Base-by-base conservation (phyloP, 2,888 invertebrate genomes). In the Rotaria socialis region DNA sequence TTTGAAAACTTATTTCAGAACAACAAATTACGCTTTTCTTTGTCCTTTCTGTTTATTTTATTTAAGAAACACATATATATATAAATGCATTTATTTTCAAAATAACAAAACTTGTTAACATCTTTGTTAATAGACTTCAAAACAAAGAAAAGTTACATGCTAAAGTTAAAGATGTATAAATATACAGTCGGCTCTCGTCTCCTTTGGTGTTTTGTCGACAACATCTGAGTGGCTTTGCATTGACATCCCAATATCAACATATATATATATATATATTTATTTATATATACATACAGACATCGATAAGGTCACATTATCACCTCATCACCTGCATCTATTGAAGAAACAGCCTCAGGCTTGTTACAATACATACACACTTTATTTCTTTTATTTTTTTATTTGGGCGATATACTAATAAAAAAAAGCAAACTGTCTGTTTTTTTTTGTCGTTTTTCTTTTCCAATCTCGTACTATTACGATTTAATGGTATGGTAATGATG, bases 301-400 rank as follows among this genome's bases (percentile, higher is more conserved):
- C 67, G 67, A 67, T 67, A 67, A 67, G 67, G 67, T 67, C 67
- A 67, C 14, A 67, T 67, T 67, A 67, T 41, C 67, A 67, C 67
- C 67, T 67, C 67, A 67, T 67, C 67, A 67, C 67, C 67, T 67
- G 67, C 67, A 67, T 67, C 67, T 27, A 67, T 67, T 41, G 67
- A 67, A 67, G 67, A 67, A 67, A 67, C 35, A 67, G 67, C 67
- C 67, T 41, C 2, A 67, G 67, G 67, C 19, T 67, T 67, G 67
- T 67, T 67, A 67, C 67, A 35, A 67, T 35, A 67, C 67, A 67
- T 67, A 67, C 35, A 67, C 67, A 67, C 67, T 67, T 67, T 35
- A 67, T 67, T 67, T 67, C 67, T 67, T 67, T 35, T 35, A 11
- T 50, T 35, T 60, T 67, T 67, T 35, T 67, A 35, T 35, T 35